phyloP scores from a whole-genome alignment of 2,888 invertebrate species.

The Leptopterna dolabrata region DNA sequence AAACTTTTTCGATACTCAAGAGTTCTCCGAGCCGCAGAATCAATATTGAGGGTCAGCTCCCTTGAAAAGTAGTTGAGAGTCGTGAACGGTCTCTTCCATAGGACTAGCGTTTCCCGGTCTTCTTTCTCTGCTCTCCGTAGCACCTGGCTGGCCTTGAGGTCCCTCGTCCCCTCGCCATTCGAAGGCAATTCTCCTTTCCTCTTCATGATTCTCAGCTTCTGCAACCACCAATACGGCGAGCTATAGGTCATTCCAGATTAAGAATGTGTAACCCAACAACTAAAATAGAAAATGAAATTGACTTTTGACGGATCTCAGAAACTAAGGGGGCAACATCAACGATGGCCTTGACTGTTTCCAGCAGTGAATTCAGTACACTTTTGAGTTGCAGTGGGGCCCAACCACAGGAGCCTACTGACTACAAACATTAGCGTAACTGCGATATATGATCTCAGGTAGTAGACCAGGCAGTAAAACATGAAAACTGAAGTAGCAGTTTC shows the following conservation, averaged over 20 bases:
- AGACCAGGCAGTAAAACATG: too few species aligned
- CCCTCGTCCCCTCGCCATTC: conserved; percentile 46
- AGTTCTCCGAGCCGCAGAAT: conserved; percentile 25
- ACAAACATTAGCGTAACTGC: too few species aligned
- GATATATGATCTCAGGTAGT: too few species aligned
- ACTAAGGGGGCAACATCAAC: too few species aligned
- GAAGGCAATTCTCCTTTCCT: conserved; percentile 57
- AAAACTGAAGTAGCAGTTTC: too few species aligned
- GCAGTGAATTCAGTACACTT: too few species aligned
- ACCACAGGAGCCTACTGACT: too few species aligned
- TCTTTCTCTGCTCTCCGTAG: conserved; percentile 55
- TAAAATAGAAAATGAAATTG: neutral
- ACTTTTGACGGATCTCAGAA: too few species aligned
- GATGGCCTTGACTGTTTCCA: too few species aligned
- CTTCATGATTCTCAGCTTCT: conserved; percentile 59
- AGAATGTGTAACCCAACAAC: neutral
- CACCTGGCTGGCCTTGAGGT: neutral
- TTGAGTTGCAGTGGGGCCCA: too few species aligned
- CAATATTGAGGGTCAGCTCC: conserved; percentile 76
- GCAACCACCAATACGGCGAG: conserved; percentile 53
- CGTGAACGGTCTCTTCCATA: conserved; percentile 84
- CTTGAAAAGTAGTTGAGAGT: conserved; percentile 83
- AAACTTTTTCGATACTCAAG: conserved; percentile 51
- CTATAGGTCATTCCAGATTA: conserved; percentile 37
- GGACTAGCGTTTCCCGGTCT: conserved; percentile 70